phyloP scores from a whole-genome alignment of 2,113 vertebrate species.

The Malaclemys terrapin region DNA sequence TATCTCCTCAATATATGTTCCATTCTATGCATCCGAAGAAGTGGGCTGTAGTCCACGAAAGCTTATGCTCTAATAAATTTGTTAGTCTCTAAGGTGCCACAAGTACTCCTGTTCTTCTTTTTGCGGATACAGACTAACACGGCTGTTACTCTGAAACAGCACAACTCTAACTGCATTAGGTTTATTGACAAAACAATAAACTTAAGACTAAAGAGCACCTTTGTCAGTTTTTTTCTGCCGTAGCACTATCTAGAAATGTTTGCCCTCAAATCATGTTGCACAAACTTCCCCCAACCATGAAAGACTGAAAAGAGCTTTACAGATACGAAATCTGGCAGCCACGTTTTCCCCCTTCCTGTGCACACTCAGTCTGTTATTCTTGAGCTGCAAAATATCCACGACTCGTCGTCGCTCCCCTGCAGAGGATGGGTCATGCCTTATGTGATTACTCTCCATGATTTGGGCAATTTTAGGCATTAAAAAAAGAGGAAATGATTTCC shows the following conservation, averaged over 20 bases:
- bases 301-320: background rate
- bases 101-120: too few species aligned
- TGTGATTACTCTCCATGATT: background rate
- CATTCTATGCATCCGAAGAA: too few species aligned
- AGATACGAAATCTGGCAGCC: background rate
- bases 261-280: background rate
- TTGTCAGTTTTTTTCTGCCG: background rate
- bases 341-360: background rate
- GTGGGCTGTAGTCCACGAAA: too few species aligned
- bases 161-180: too few species aligned
- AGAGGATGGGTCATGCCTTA: fast-evolving
- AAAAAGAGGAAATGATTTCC: background rate
- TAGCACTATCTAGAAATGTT: background rate
- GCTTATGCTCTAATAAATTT: too few species aligned
- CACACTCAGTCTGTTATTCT: fast-evolving
- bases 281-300: background rate
- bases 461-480: background rate
- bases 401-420: background rate
- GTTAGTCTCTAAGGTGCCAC: too few species aligned
- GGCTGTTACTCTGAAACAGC: too few species aligned
- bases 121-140: too few species aligned
- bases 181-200: too few species aligned
- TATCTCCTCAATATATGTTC: too few species aligned
- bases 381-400: background rate
- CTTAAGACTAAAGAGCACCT: background rate